phyloP scores from a whole-genome alignment of 2,888 invertebrate species.

The Harmothoe impar region DNA sequence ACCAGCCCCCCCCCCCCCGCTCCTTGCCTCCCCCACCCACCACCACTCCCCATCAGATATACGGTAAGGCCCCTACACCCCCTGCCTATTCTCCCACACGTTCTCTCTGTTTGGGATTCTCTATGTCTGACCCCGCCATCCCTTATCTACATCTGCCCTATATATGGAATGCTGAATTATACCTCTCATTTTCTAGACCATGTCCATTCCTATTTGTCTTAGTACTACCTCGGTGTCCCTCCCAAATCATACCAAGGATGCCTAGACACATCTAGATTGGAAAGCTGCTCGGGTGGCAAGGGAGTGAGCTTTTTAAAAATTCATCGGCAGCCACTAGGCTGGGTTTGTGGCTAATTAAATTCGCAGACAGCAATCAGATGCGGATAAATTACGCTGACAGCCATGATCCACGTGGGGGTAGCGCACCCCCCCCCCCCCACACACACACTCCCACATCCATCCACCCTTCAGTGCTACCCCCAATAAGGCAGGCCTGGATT shows the following conservation, averaged over 20 bases:
- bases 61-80: too few species aligned
- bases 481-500: not conserved
- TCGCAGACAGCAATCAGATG: slow-evolving; percentile 30
- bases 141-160: too few species aligned
- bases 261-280: too few species aligned
- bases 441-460: not conserved
- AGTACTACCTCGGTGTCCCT: too few species aligned
- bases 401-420: not conserved
- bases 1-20: not conserved
- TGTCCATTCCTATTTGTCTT: too few species aligned
- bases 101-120: too few species aligned
- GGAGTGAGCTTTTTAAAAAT: slow-evolving; percentile 25
- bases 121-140: too few species aligned
- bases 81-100: too few species aligned
- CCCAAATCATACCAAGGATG: too few species aligned
- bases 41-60: not conserved
- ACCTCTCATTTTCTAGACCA: too few species aligned
- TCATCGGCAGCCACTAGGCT: not conserved
- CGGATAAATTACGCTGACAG: slow-evolving; percentile 4
- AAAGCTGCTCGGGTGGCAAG: too few species aligned
- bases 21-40: not conserved
- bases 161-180: too few species aligned
- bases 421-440: not conserved
- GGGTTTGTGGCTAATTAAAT: not conserved
- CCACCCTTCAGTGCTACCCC: not conserved